Conservation (phyloP, 2,113 vertebrate species). For the Eubucco bourcierii region DNA sequence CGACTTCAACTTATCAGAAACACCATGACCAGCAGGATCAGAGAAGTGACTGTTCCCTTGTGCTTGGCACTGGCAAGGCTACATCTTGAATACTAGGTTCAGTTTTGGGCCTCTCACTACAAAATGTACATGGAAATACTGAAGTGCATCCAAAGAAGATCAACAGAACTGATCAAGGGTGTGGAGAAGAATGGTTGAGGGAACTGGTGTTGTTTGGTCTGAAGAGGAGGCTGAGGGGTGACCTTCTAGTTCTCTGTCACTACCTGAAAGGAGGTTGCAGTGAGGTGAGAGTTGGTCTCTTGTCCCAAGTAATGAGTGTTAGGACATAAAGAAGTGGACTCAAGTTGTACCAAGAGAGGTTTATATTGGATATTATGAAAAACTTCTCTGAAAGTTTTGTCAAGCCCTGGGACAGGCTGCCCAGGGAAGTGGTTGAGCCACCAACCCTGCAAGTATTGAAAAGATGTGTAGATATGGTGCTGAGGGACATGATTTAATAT, state of each 20-base stretch:
- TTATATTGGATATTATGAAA: background rate
- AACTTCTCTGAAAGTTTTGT: rapidly evolving
- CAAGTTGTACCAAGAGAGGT: rapidly evolving
- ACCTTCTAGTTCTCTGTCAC: background rate
- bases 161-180: too few relatives aligned
- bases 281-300: rapidly evolving
- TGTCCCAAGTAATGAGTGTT: rapidly evolving
- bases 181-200: too few relatives aligned
- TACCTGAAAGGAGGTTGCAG: background rate
- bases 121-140: background rate
- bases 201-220: too few relatives aligned
- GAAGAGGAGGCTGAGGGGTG: too few relatives aligned
- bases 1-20: background rate
- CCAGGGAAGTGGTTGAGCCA: background rate
- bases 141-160: background rate
- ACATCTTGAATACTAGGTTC: background rate
- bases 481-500: background rate
- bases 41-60: rapidly evolving
- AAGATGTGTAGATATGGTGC: rapidly evolving
- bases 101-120: background rate
- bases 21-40: background rate
- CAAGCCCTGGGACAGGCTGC: background rate
- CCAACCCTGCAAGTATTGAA: background rate
- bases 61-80: background rate
- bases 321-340: rapidly evolving